Evolutionary conservation across 2,888 invertebrate species (phyloP), one percentile per base, ranked within the genome.

Genomic region (Neoaliturus tenellus): DNA sequence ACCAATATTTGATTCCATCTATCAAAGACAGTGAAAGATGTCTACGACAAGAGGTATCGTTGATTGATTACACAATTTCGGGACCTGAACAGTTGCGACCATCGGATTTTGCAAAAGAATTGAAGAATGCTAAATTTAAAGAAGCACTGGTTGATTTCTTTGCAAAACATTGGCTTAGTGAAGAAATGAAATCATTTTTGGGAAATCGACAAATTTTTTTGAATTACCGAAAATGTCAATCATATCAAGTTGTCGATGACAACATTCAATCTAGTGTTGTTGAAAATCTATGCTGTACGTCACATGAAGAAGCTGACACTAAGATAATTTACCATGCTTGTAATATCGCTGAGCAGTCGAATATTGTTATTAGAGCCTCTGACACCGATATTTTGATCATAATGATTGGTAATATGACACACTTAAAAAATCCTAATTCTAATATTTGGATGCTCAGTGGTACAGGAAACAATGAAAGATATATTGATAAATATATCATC

Each of bases 11-110:
- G 33, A 85, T 73, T 84, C 89, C 89, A 8, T 89, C 89, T 31
- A 89, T 89, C 75, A 90, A 89, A 88, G 89, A 89, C 87, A 87
- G 67, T 58, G 89, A 89, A 86, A 87, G 85, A 48, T 55, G 55
- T 78, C 85, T 55, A n/a, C 84, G 88, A 33, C 62, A 75, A 85
- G 88, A 86, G 83, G 87, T 86, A 1, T 71, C 87, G 44, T 85
- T 84, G 85, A 73, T 86, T 25, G 85, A 87, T 39, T 88, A 86
- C 28, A 86, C 48, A 14, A 88, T 88, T 78, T 75, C 86, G 82
- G 88, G 86, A 5, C 87, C 88, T 31, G 86, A 88, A 58, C 89
- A 89, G 87, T 85, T 85, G 67, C 33, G 87, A 83, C 87, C 87
- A 35, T 71, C 58, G 14, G 87, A 88, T 85, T 88, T 88, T 48